phyloP scores from a whole-genome alignment of 2,888 invertebrate species.

The Ennomos fuscantarius region DNA sequence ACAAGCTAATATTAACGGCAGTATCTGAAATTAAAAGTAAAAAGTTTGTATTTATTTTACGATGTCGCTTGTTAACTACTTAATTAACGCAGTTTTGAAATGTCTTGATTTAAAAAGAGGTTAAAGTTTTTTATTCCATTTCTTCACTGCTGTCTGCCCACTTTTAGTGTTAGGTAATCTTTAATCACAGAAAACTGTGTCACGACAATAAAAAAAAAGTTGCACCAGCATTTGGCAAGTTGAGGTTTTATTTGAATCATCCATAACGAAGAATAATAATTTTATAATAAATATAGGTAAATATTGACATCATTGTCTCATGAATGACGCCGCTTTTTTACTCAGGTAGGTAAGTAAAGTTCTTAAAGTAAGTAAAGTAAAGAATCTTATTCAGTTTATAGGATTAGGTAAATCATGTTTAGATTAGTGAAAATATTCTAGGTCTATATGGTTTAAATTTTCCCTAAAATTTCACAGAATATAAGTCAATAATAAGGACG shows the following conservation, averaged over 20 bases:
- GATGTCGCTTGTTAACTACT: conserved; percentile 23
- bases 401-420: too few species aligned
- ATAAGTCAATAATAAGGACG: too few species aligned
- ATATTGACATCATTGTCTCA: too few species aligned
- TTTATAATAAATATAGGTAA: too few species aligned
- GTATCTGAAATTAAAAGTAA: conserved; percentile 58
- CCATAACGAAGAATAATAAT: neutral
- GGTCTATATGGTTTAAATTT: too few species aligned
- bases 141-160: conserved; percentile 33
- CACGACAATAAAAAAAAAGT: conserved; percentile 61
- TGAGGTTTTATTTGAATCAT: neutral
- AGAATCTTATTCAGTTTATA: too few species aligned
- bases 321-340: too few species aligned
- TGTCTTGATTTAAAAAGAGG: conserved; percentile 40
- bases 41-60: conserved; percentile 8
- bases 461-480: too few species aligned
- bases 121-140: conserved; percentile 38
- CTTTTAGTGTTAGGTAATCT: conserved; percentile 65
- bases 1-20: conserved; percentile 52
- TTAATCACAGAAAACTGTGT: conserved; percentile 67
- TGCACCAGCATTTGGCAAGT: neutral
- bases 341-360: neutral
- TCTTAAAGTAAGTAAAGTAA: too few species aligned
- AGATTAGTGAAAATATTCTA: too few species aligned
- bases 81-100: conserved; percentile 39